These are phyloP conservation scores for Eristalis pertinax DNA, from an alignment of 2,888 invertebrate genomes.

Conservation along the genomic window DNA sequence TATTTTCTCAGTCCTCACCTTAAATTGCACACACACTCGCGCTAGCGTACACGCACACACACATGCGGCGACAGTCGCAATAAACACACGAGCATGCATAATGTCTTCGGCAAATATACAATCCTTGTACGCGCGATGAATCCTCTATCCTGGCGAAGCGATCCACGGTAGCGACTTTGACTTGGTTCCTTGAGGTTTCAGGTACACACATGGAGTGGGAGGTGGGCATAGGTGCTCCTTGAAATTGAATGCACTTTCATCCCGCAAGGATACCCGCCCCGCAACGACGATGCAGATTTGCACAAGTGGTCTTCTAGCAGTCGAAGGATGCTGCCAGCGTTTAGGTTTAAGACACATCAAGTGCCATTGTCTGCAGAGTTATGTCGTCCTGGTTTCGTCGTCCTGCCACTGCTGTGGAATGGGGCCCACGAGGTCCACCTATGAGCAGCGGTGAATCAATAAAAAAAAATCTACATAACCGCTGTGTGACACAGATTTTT, in stretches of 20 bases:
- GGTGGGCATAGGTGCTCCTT: background rate
- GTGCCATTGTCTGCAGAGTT: conserved; percentile 27
- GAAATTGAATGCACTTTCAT: conserved; percentile 51
- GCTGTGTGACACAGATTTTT: conserved; percentile 64
- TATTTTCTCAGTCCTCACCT: conserved; percentile 23
- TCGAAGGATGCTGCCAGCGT: background rate
- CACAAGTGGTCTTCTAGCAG: background rate
- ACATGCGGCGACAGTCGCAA: background rate
- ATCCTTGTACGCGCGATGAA: conserved; percentile 18
- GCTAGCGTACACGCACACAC: background rate
- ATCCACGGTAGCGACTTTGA: conserved; percentile 39
- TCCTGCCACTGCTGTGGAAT: conserved; percentile 3
- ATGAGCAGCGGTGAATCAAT: conserved; percentile 62
- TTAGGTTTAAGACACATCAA: conserved; percentile 8
- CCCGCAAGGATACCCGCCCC: background rate
- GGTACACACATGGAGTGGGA: background rate
- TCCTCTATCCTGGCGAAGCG: conserved; percentile 25
- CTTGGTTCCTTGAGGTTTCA: conserved; percentile 8
- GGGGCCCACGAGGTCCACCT: conserved; percentile 4
- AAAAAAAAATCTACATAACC: conserved; percentile 58
- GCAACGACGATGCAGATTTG: background rate
- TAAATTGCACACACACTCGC: conserved; percentile 9
- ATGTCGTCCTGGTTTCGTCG: conserved; percentile 45
- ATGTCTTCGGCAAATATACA: conserved; percentile 38
- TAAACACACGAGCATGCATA: conserved; percentile 46